A percentile compares a stretch with the other conserved stretches of the same genome.
These are phyloP conservation scores for Cantharis rustica DNA, from an alignment of 2,888 invertebrate species.

Conservation along the genomic window DNA sequence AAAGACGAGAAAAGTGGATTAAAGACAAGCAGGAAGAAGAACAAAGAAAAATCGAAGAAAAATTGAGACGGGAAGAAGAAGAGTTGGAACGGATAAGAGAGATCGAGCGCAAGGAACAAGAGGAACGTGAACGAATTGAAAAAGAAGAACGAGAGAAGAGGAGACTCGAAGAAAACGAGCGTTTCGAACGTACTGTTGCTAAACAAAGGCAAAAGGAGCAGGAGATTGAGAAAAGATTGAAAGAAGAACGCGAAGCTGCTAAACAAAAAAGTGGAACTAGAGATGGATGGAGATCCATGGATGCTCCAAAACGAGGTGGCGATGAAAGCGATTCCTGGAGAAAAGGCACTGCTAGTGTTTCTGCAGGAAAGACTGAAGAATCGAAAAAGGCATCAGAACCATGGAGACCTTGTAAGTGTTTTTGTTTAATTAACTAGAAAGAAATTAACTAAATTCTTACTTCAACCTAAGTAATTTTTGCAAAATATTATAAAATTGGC, in stretches of 20 bases:
- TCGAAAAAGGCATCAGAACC: slow-evolving; percentile 41
- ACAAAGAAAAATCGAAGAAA: slow-evolving; percentile 71
- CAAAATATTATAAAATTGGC: too few relatives aligned
- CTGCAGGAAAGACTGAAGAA: slow-evolving; percentile 19
- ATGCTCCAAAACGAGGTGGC: slow-evolving; percentile 3
- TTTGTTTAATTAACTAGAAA: not conserved
- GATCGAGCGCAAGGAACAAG: slow-evolving; percentile 55
- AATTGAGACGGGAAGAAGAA: slow-evolving; percentile 63
- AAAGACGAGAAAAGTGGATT: slow-evolving; percentile 64
- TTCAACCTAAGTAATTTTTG: too few relatives aligned
- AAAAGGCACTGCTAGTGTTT: not conserved
- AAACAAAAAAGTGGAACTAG: slow-evolving; percentile 12
- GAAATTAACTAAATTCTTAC: too few relatives aligned
- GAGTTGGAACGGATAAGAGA: slow-evolving; percentile 61
- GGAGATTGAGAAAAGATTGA: slow-evolving; percentile 69
- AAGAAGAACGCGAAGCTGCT: slow-evolving; percentile 56
- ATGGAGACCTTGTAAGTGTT: slow-evolving; percentile 44
- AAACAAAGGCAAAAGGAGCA: slow-evolving; percentile 73
- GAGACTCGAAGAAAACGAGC: slow-evolving; percentile 67
- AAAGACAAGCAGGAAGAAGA: slow-evolving; percentile 75
- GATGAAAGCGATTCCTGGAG: slow-evolving; percentile 20
- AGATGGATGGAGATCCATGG: slow-evolving; percentile 21
- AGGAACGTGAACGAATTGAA: slow-evolving; percentile 65
- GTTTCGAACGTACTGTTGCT: slow-evolving; percentile 68
- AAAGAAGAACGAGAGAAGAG: slow-evolving; percentile 64